Conservation (phyloP, 2,797 vertebrate genomes). For the Falco cherrug region DNA sequence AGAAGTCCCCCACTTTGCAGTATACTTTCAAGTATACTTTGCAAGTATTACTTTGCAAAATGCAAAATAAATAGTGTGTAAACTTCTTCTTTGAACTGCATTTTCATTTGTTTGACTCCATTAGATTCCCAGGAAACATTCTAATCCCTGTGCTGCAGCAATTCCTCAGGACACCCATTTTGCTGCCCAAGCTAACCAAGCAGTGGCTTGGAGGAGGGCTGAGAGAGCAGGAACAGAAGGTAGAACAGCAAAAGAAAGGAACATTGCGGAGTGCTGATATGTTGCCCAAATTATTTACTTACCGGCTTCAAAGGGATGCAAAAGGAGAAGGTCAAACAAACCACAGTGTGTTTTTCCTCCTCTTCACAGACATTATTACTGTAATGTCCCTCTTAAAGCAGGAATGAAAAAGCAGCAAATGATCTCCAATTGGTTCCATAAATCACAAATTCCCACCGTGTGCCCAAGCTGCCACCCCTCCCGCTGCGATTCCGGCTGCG, state of each 20-base stretch:
- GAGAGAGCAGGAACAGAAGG: neutral
- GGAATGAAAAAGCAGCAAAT: slow-evolving; percentile 14
- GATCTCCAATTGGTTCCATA: neutral
- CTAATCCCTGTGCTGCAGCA: neutral
- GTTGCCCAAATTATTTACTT: slow-evolving; percentile 31
- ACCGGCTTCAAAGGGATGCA: slow-evolving; percentile 45
- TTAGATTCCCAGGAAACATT: slow-evolving; percentile 13
- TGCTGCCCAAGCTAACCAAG: slow-evolving; percentile 6
- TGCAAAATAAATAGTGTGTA: neutral
- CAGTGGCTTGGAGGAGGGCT: neutral
- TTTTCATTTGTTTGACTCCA: neutral
- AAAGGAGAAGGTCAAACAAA: slow-evolving; percentile 51
- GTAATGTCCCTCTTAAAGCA: slow-evolving; percentile 18
- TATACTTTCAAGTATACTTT: neutral
- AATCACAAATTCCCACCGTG: neutral
- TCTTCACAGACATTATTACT: slow-evolving; percentile 20
- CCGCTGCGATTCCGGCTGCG: neutral
- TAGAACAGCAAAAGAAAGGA: neutral
- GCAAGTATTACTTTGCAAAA: neutral
- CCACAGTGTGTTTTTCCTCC: neutral
- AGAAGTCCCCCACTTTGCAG: neutral
- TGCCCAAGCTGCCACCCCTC: neutral
- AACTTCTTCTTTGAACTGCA: neutral
- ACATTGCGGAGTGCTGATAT: neutral
- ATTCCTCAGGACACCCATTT: neutral